Conservation (phyloP, 2,113 vertebrate genomes). For the Paraplagusia blochii region DNA sequence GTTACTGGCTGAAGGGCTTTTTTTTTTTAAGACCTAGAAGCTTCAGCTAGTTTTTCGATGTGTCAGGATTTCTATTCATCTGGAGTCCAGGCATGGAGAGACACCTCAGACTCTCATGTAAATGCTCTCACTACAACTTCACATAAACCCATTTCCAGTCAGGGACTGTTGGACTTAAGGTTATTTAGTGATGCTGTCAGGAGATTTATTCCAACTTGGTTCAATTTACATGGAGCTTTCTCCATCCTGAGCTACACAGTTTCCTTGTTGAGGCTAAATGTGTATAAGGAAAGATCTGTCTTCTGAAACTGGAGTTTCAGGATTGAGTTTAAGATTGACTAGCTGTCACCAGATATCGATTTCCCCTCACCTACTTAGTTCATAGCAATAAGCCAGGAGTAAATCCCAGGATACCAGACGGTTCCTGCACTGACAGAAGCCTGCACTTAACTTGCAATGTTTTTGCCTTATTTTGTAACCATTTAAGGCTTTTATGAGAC, state of each 20-base stretch:
- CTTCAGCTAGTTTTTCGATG: slow-evolving; percentile 50
- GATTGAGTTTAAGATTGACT: slow-evolving; percentile 66
- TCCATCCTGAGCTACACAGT: slow-evolving; percentile 24
- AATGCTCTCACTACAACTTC: slow-evolving; percentile 43
- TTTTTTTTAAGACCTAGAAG: slow-evolving; percentile 51
- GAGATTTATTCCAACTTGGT: slow-evolving; percentile 56
- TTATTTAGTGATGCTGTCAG: slow-evolving; percentile 65
- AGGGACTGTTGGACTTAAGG: slow-evolving; percentile 54
- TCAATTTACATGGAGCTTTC: slow-evolving; percentile 61
- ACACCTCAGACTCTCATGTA: slow-evolving; percentile 46
- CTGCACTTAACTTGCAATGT: slow-evolving; percentile 28
- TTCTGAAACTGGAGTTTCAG: slow-evolving; percentile 59
- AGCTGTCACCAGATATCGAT: slow-evolving; percentile 67
- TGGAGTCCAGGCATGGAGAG: slow-evolving; percentile 44
- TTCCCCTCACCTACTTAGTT: slow-evolving; percentile 65
- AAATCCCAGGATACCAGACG: slow-evolving; percentile 47
- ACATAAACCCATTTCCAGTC: slow-evolving; percentile 55
- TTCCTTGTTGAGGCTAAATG: slow-evolving; percentile 55
- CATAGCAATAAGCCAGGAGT: slow-evolving; percentile 58
- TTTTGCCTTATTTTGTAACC: slow-evolving; percentile 33
- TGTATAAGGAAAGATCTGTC: slow-evolving; percentile 48
- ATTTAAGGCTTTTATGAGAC: slow-evolving; percentile 35
- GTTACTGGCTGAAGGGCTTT: slow-evolving; percentile 38
- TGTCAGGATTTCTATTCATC: slow-evolving; percentile 62
- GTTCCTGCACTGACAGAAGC: slow-evolving; percentile 33